Base-by-base conservation (phyloP, 2,888 invertebrate species). In the Seira musarum region DNA sequence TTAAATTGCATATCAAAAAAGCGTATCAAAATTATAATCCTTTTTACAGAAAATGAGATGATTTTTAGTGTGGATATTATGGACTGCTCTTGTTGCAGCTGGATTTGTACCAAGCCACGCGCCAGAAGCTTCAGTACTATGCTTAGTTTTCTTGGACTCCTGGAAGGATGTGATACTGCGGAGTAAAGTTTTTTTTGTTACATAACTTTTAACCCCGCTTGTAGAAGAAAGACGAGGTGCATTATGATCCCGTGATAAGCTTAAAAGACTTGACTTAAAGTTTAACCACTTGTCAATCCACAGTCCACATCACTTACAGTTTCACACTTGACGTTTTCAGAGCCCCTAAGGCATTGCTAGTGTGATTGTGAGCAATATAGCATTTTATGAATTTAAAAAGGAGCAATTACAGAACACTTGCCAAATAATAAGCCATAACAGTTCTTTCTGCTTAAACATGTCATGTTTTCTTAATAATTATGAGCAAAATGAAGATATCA, bases 21-120 rank as follows among this genome's bases (percentile, higher is more conserved):
- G 78, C 78, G 78, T 78, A 67, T 72, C 78, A 78, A 78, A 78
- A 78, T 78, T 70, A 72, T 78, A 78, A 71, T 71, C 71, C 71
- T 49, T 71, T 40, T 40, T n/a, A n/a, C n/a, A 40, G 40, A 40
- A 40, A 40, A 70, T 24, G 72, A 49, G 66, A 61, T 15, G 61
- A 8, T 53, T 6, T n/a, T n/a, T n/a, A n/a, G 13, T 40, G 40
- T 13, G 40, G 40, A 40, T 40, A 13, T n/a, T n/a, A n/a, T n/a
- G n/a, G n/a, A n/a, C n/a, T n/a, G n/a, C n/a, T n/a, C n/a, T 21
- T 21, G 19, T 63, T 6, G 64, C 5, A 76, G 68, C 53, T 76
- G 53, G 64, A 69, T 53, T 63, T 22, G 49, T 22, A 74, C 66
- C 61, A 61, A 69, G 76, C 76, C 76, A 76, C 76, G 76, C 63